Percentiles rank a stretch among this genome's conserved stretches.
These are phyloP conservation scores for Erythrolamprus reginae DNA, from an alignment of 2,113 vertebrate species.

Conservation along the genomic window DNA sequence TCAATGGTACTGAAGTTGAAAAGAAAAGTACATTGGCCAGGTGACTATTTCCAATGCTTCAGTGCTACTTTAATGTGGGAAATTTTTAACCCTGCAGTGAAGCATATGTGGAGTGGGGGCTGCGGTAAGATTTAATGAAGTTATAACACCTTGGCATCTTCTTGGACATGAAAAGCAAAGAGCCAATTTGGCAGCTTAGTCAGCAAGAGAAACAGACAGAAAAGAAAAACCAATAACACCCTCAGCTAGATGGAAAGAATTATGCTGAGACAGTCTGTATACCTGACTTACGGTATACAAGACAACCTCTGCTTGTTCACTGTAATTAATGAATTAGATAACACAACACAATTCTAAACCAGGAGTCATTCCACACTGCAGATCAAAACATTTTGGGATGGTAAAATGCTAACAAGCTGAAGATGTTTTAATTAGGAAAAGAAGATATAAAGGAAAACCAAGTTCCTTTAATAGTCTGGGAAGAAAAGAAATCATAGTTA, in stretches of 20 bases:
- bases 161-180: constrained; percentile 13
- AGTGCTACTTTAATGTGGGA: constrained; percentile 27
- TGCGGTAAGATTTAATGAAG: constrained; percentile 40
- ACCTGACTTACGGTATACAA: background rate
- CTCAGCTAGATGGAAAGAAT: constrained; percentile 8
- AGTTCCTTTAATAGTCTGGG: background rate
- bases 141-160: constrained; percentile 23
- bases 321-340: background rate
- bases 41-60: constrained; percentile 27
- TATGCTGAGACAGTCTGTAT: background rate
- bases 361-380: background rate
- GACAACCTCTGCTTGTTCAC: background rate
- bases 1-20: background rate
- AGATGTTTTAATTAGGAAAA: background rate
- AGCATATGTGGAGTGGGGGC: background rate
- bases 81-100: constrained; percentile 24
- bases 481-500: background rate
- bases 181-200: constrained; percentile 13
- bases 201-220: background rate
- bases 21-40: background rate
- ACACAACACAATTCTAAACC: background rate
- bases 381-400: background rate
- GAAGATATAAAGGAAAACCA: background rate
- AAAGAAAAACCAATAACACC: constrained; percentile 8
- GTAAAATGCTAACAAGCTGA: background rate